Conservation (phyloP, 2,797 vertebrate species). For the Oreortyx pictus region DNA sequence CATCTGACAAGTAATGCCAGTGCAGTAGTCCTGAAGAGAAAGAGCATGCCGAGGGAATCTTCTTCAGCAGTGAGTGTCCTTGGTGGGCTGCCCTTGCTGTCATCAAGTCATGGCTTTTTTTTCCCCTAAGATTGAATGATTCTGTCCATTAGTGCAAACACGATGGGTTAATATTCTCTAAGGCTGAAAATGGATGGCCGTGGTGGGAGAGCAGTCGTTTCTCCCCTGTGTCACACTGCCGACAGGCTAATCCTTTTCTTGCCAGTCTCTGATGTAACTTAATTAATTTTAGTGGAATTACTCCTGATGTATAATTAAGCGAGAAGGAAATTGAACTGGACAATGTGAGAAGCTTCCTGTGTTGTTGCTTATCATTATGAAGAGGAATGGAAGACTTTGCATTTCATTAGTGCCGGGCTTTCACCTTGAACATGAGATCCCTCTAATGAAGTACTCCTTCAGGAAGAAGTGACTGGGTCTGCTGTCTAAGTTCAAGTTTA, state of each 20-base stretch:
- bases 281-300: conserved; percentile 67
- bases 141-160: not conserved
- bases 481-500: not conserved
- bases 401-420: conserved; percentile 39
- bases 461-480: not conserved
- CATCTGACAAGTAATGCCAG: not conserved
- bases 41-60: not conserved
- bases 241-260: conserved; percentile 41
- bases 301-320: conserved; percentile 61
- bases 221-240: not conserved
- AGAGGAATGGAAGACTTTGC: conserved; percentile 24
- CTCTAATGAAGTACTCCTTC: not conserved
- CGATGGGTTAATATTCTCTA: conserved; percentile 10
- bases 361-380: conserved; percentile 38
- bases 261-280: conserved; percentile 53
- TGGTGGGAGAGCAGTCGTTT: not conserved
- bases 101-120: not conserved
- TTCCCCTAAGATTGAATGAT: not conserved
- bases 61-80: not conserved
- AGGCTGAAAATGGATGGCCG: not conserved
- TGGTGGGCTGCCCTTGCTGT: not conserved
- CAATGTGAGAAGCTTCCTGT: conserved; percentile 58
- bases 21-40: not conserved
- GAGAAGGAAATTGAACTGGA: conserved; percentile 60
- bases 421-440: not conserved